Evolutionary conservation across 2,797 vertebrate species (phyloP).

Genomic region (Florisuga fusca): DNA sequence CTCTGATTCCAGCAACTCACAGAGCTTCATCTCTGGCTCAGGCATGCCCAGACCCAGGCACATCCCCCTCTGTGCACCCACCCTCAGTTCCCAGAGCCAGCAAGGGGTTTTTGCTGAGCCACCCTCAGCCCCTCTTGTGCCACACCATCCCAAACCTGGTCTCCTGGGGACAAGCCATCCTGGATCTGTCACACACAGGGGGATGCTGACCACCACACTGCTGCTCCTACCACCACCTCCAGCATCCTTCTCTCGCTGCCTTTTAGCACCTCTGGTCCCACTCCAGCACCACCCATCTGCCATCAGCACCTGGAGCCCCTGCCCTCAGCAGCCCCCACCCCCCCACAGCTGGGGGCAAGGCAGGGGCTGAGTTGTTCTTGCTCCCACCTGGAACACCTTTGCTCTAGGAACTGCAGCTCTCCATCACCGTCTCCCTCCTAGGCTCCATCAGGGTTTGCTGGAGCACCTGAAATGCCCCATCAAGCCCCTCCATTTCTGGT

Average conservation of each 20-base stretch:
- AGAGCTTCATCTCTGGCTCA: neutral
- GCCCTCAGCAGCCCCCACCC: accelerated
- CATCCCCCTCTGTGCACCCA: neutral
- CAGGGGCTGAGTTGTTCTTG: neutral
- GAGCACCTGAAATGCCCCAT: neutral
- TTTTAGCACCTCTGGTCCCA: neutral
- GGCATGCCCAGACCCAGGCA: neutral
- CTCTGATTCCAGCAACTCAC: neutral
- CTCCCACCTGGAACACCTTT: neutral
- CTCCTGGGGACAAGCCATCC: neutral
- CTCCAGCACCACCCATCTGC: neutral
- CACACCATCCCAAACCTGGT: neutral
- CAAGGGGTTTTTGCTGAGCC: neutral
- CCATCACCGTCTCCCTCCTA: neutral
- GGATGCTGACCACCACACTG: too few species aligned
- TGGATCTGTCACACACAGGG: accelerated
- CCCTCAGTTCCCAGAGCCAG: neutral
- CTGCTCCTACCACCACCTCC: neutral
- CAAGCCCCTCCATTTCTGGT: neutral
- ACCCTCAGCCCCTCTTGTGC: neutral
- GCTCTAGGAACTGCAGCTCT: neutral
- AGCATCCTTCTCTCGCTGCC: accelerated
- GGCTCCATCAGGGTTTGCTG: neutral
- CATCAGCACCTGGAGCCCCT: neutral
- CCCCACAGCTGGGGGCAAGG: neutral